phyloP scores from a whole-genome alignment of 2,113 vertebrate species.

The Arenaria interpres region DNA sequence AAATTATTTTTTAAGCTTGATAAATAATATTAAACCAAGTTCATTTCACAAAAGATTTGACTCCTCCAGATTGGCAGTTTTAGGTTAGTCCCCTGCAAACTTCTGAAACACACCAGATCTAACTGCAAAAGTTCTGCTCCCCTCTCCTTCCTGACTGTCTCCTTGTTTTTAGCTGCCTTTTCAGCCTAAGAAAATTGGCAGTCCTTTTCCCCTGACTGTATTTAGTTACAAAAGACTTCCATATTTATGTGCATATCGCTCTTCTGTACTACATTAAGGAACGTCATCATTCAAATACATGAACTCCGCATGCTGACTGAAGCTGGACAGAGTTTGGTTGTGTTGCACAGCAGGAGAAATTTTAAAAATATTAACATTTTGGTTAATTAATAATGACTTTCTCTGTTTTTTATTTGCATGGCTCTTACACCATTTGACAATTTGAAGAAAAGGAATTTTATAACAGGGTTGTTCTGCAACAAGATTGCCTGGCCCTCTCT shows the following conservation, averaged over 20 bases:
- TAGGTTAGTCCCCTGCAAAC: background rate
- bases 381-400: background rate
- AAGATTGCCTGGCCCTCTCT: background rate
- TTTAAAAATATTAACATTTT: background rate
- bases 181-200: background rate
- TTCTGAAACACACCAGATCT: background rate
- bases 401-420: background rate
- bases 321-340: background rate
- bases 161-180: background rate
- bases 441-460: background rate
- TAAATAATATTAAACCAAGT: background rate
- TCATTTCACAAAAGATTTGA: background rate
- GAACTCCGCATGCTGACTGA: background rate
- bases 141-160: accelerated
- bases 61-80: background rate
- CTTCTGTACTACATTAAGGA: background rate
- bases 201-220: background rate
- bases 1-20: background rate
- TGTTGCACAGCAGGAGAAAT: background rate
- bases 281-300: background rate
- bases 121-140: background rate
- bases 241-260: accelerated
- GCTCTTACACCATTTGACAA: background rate
- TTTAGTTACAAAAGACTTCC: background rate
- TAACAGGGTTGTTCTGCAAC: background rate